A percentile compares a stretch with the other conserved stretches of the same genome.
phyloP scores from a whole-genome alignment of 2,113 vertebrate species.

The Oceanites oceanicus region DNA sequence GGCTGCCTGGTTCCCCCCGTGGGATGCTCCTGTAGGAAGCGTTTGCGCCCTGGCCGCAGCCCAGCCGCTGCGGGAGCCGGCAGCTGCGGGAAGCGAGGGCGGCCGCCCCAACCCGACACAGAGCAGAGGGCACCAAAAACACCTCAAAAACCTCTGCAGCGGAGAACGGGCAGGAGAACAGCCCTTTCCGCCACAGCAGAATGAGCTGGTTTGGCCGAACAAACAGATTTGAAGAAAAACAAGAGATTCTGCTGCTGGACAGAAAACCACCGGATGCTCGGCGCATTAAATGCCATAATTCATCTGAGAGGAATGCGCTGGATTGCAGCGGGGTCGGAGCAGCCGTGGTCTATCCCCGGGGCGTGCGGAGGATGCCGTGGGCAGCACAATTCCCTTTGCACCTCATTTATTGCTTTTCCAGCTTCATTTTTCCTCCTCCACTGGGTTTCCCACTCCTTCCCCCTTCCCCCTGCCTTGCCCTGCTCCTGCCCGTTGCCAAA shows the following conservation, averaged over 20 bases:
- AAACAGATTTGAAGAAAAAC: conserved; percentile 40
- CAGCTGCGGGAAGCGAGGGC: neutral
- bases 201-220: neutral
- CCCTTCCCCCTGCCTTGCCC: neutral
- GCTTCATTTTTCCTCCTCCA: neutral
- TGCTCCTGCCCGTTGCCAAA: neutral
- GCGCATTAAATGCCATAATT: neutral
- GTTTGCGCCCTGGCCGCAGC: neutral
- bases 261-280: neutral
- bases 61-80: neutral
- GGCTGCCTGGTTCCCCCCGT: neutral
- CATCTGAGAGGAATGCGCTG: neutral
- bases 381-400: conserved; percentile 22
- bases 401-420: conserved; percentile 43
- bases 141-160: neutral
- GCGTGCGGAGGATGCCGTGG: neutral
- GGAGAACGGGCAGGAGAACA: neutral
- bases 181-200: neutral
- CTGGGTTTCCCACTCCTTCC: conserved; percentile 1
- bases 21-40: neutral
- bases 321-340: neutral
- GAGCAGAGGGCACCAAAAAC: conserved; percentile 39
- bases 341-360: neutral
- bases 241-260: neutral
- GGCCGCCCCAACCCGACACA: neutral